These are phyloP conservation scores for Rallus crepitans DNA, from an alignment of 2,797 vertebrate genomes.

Conservation along the genomic window DNA sequence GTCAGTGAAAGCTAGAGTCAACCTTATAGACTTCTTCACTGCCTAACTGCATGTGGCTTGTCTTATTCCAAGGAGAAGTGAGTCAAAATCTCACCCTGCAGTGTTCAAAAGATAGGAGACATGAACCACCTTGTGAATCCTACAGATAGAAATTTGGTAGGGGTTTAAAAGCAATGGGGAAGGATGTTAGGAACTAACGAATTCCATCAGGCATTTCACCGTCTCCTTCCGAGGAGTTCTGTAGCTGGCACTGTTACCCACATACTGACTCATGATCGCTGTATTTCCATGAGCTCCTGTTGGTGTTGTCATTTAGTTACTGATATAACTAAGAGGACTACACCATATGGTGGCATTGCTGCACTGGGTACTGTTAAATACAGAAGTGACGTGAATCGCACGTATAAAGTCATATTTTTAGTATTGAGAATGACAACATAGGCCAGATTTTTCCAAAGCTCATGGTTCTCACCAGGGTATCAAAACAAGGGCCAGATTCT, in stretches of 20 bases:
- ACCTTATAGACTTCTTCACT: not conserved
- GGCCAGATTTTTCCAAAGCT: not conserved
- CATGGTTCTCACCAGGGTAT: not conserved
- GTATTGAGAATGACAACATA: not conserved
- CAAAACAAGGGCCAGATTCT: not conserved
- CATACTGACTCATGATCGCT: not conserved
- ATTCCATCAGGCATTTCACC: not conserved
- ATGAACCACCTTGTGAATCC: not conserved
- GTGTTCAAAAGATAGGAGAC: not conserved
- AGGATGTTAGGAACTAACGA: constrained; percentile 2
- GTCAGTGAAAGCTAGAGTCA: not conserved
- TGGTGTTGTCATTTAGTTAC: constrained; percentile 48
- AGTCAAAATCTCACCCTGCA: not conserved
- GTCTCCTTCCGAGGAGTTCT: not conserved
- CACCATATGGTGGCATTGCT: constrained; percentile 70
- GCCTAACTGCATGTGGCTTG: not conserved
- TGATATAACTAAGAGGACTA: constrained; percentile 8
- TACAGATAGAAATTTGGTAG: not conserved
- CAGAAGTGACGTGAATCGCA: constrained; percentile 30
- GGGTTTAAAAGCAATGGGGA: not conserved
- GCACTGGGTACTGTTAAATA: constrained; percentile 35
- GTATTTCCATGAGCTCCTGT: not conserved
- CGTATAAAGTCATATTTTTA: constrained; percentile 43
- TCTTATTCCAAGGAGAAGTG: not conserved
- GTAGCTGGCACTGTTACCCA: constrained; percentile 22